A percentile compares a stretch with the other conserved stretches of the same genome.
Evolutionary conservation across 2,113 vertebrate species (phyloP).

Genomic region (Sus scrofa): DNA sequence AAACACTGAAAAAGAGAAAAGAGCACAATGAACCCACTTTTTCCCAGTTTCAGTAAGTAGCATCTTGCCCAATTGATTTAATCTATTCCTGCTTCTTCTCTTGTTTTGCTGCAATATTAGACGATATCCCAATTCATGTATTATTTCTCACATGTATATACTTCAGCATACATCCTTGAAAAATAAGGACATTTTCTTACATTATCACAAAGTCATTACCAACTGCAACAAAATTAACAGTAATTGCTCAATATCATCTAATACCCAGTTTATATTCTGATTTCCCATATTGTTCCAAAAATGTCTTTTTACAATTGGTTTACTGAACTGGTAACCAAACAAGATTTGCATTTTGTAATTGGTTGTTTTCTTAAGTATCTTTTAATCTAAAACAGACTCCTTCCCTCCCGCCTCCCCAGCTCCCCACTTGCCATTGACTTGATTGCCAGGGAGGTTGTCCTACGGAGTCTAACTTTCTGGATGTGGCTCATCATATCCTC

Average conservation of each 20-base stretch:
- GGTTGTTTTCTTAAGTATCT: background rate
- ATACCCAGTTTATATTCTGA: constrained; percentile 6
- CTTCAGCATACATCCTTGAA: background rate
- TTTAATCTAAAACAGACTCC: background rate
- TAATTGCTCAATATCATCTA: background rate
- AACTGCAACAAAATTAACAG: background rate
- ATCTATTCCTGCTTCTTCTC: background rate
- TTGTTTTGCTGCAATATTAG: background rate
- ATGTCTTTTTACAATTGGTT: constrained; percentile 16
- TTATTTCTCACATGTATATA: background rate
- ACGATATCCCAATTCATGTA: background rate
- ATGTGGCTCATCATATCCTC: background rate
- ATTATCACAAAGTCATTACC: background rate
- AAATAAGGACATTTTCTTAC: background rate
- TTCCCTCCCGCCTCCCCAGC: fast-evolving
- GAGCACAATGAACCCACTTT: background rate
- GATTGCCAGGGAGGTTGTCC: background rate
- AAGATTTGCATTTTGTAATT: constrained; percentile 25
- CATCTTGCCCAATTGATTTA: background rate
- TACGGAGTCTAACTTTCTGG: background rate
- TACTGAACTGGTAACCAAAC: background rate
- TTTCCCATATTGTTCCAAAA: constrained; percentile 23
- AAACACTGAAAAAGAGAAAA: background rate
- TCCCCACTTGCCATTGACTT: background rate
- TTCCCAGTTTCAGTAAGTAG: constrained; percentile 9